These are phyloP conservation scores for Helobdella robusta DNA, from an alignment of 2,888 invertebrate species.

Conservation along the genomic window DNA sequence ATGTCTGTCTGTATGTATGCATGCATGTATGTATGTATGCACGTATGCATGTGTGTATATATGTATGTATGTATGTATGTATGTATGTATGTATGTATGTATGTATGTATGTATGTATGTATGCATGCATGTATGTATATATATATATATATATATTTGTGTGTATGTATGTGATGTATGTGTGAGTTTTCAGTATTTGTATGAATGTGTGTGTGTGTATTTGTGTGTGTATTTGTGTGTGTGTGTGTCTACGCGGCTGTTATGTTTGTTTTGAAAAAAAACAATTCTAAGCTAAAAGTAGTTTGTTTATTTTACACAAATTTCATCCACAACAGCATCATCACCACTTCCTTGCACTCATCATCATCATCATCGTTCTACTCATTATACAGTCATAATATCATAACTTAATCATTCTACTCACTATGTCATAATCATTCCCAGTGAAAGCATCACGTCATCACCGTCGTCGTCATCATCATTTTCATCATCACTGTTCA, in stretches of 20 bases:
- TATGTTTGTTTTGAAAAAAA: not conserved
- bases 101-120: not conserved
- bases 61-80: constrained; percentile 6
- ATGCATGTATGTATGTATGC: too few species aligned
- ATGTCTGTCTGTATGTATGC: too few species aligned
- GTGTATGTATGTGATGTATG: too few species aligned
- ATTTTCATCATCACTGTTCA: not conserved
- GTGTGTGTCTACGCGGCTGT: too few species aligned
- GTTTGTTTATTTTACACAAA: not conserved
- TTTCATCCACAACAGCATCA: not conserved
- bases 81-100: not conserved
- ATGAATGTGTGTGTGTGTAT: too few species aligned
- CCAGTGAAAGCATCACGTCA: not conserved
- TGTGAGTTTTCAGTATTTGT: too few species aligned
- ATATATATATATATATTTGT: not conserved
- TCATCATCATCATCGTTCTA: not conserved
- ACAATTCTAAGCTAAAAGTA: not conserved
- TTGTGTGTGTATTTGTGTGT: too few species aligned
- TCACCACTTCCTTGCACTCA: not conserved
- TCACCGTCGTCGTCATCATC: not conserved
- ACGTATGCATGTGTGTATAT: too few species aligned
- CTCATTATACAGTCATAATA: not conserved
- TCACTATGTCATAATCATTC: not conserved
- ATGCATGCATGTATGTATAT: not conserved
- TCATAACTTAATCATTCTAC: not conserved